A percentile compares a stretch with the other conserved stretches of the same genome.
These are phyloP conservation scores for Drosophila conformis DNA, from an alignment of 2,888 invertebrate genomes.

Conservation along the genomic window DNA sequence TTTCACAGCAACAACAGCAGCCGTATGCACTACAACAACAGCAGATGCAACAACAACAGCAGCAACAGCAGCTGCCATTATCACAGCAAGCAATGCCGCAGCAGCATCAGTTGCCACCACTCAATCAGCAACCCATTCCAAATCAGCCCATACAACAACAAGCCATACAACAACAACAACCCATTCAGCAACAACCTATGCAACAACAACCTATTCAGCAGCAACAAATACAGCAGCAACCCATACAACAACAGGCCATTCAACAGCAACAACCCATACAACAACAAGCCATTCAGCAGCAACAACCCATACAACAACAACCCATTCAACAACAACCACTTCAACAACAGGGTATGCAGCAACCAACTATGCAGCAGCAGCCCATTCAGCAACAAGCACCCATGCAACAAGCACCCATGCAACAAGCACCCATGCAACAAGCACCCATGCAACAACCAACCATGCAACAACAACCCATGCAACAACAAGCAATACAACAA, in stretches of 20 bases:
- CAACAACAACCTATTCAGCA: constrained; percentile 62
- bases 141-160: constrained; percentile 73
- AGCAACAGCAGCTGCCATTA: constrained; percentile 30
- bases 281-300: constrained; percentile 43
- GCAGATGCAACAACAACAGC: constrained; percentile 54
- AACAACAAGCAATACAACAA: constrained; percentile 53
- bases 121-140: constrained; percentile 66
- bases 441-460: constrained; percentile 42
- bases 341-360: constrained; percentile 24
- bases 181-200: constrained; percentile 46
- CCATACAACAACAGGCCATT: constrained; percentile 20
- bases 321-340: constrained; percentile 68
- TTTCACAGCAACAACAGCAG: constrained; percentile 56
- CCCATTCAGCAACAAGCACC: constrained; percentile 32
- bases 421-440: constrained; percentile 47
- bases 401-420: constrained; percentile 48
- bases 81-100: constrained; percentile 40
- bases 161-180: constrained; percentile 49
- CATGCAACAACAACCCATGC: constrained; percentile 44
- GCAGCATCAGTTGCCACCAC: constrained; percentile 44
- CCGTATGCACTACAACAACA: constrained; percentile 53
- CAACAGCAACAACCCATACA: constrained; percentile 38
- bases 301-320: constrained; percentile 27
- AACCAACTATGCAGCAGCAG: constrained; percentile 3
- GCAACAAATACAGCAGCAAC: constrained; percentile 44